Conservation (phyloP, 2,888 invertebrate genomes). For the Cistogaster globosa region DNA sequence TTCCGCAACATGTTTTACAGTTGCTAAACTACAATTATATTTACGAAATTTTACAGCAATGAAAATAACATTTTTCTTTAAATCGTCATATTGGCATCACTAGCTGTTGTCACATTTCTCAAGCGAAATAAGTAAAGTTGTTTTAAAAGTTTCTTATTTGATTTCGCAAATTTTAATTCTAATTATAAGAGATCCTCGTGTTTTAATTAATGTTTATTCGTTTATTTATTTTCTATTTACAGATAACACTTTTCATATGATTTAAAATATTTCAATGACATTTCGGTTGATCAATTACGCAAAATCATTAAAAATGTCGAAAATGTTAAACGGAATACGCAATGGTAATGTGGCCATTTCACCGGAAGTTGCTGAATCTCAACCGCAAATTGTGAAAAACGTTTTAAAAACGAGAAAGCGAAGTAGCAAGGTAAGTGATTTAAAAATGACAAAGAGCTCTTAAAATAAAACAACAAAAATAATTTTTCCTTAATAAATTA, state of each 20-base stretch:
- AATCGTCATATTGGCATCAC: too few species aligned
- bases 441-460: not conserved
- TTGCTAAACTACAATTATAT: too few species aligned
- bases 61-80: too few species aligned
- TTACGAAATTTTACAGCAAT: too few species aligned
- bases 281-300: constrained; percentile 12
- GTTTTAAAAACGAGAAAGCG: constrained; percentile 75
- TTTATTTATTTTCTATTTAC: constrained; percentile 20
- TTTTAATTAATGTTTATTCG: constrained; percentile 2
- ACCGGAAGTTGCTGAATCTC: constrained; percentile 78
- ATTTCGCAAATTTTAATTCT: too few species aligned
- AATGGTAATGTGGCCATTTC: constrained; percentile 73
- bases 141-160: too few species aligned
- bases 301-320: constrained; percentile 77
- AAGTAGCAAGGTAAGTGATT: constrained; percentile 76
- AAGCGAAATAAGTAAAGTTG: too few species aligned
- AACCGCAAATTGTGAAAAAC: constrained; percentile 76
- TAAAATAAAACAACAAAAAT: not conserved
- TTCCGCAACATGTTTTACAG: too few species aligned
- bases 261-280: constrained; percentile 42
- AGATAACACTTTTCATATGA: constrained; percentile 34
- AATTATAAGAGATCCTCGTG: too few species aligned
- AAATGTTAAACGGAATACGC: constrained; percentile 74
- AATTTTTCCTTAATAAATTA: too few species aligned
- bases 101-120: too few species aligned